Conservation (phyloP, 1,140 invertebrate genomes). For the Trialeurodes vaporariorum region DNA sequence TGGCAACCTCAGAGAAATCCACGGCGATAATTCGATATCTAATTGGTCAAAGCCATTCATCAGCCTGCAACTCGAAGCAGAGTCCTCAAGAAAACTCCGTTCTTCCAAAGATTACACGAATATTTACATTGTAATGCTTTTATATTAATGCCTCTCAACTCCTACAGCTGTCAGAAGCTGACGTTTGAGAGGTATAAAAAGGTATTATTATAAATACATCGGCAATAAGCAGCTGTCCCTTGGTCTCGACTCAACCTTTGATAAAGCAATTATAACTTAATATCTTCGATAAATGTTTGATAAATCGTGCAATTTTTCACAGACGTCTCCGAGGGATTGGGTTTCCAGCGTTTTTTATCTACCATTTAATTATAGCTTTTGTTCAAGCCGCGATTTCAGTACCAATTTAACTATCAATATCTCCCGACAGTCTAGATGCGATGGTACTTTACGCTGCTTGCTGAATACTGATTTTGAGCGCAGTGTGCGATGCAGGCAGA, state of each 20-base stretch:
- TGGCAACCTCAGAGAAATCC: too few relatives aligned
- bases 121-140: too few relatives aligned
- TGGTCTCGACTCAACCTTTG: neutral
- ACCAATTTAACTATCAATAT: neutral
- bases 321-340: neutral
- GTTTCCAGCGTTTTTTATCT: neutral
- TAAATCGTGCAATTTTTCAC: neutral
- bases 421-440: too few relatives aligned
- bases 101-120: too few relatives aligned
- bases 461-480: too few relatives aligned
- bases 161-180: neutral
- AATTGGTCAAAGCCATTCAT: too few relatives aligned
- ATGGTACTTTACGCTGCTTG: too few relatives aligned
- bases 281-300: neutral
- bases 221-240: neutral
- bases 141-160: too few relatives aligned
- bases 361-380: neutral
- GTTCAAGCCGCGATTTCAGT: neutral
- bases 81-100: too few relatives aligned
- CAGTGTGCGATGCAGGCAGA: too few relatives aligned
- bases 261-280: neutral
- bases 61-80: too few relatives aligned
- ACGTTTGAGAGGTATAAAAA: neutral
- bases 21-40: too few relatives aligned
- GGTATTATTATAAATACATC: neutral